Percentiles rank a stretch among this genome's conserved stretches.
Evolutionary conservation across 2,113 vertebrate genomes (phyloP).

Genomic region (Carassius auratus): DNA sequence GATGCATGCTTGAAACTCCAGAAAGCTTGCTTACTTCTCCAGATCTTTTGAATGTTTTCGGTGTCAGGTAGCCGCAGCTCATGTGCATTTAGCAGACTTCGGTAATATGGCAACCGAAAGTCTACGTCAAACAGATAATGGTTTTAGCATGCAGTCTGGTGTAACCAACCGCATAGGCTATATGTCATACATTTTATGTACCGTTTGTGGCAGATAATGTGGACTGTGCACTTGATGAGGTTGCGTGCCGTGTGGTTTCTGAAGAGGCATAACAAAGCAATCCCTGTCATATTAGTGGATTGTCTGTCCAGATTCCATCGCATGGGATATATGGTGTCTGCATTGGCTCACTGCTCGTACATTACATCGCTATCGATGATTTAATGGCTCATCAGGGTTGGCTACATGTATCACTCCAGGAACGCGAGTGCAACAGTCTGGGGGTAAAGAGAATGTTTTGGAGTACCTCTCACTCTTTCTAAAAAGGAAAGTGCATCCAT

Average conservation of each 20-base stretch:
- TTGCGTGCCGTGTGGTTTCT: conserved; percentile 27
- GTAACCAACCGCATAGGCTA: conserved; percentile 35
- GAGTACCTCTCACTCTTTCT: background rate
- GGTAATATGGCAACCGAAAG: conserved; percentile 44
- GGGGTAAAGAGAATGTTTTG: background rate
- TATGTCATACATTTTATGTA: conserved; percentile 14
- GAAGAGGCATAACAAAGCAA: conserved; percentile 47
- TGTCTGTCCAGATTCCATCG: conserved; percentile 55
- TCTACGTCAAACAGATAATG: conserved; percentile 49
- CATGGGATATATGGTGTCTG: conserved; percentile 53
- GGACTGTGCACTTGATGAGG: conserved; percentile 19
- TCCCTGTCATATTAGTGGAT: conserved; percentile 54
- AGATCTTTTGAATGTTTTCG: conserved; percentile 56
- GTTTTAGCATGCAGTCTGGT: conserved; percentile 49
- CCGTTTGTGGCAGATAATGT: conserved; percentile 17
- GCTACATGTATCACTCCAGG: background rate
- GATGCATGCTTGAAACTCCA: conserved; percentile 52
- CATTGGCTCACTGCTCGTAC: conserved; percentile 45
- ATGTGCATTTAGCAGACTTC: conserved; percentile 43
- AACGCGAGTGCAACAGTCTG: conserved; percentile 20
- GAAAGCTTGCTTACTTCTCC: conserved; percentile 55
- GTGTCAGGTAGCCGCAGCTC: conserved; percentile 58
- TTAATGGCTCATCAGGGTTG: conserved; percentile 26
- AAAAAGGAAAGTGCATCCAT: background rate
- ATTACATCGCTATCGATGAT: conserved; percentile 45